Base-by-base conservation (phyloP, 2,797 vertebrate genomes). In the Gymnothorax javanicus region DNA sequence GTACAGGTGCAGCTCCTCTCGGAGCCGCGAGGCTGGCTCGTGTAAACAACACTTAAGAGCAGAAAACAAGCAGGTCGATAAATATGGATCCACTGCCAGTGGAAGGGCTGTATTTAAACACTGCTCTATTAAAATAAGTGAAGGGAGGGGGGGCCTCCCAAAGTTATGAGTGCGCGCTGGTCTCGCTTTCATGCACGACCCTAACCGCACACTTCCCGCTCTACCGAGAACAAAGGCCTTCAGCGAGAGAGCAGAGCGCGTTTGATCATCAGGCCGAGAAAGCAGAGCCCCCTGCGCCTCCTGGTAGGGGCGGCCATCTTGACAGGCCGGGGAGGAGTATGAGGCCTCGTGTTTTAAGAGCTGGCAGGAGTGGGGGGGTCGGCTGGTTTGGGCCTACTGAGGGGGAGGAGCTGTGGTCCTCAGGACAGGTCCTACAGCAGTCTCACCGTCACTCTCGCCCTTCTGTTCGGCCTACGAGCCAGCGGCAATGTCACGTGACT, bases 321-420 rank as follows among this genome's bases (percentile, higher is more conserved):
- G 52, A 84, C 69, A 27, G 69, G 71, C 62, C 73, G 50, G 81
- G 23, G 33, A 27, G 62, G 62, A 81, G 52, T 73, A 82, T 33
- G 67, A 83, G 69, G 79, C 82, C 82, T 84, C 86, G 77, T 67
- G 33, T 56, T 56, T 33, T 25, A 13, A 33, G 82, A 87, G 82
- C 67, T 43, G 58, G 33, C 12, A 54, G 67, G 67, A 79, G 81
- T 43, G 33, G 25, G 52, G 67, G 62, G 58, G 59, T 60, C 85
- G 7, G 56, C 86, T 73, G 86, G 17, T 83, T 60, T 27, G 43
- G 57, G 83, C 59, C 86, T 71, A 79, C 25, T 81, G 73, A 71
- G 86, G 82, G 67, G 64, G 25, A 59, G 33, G 43, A 54, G 52
- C 23, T 20, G 52, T 23, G 3, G 82, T 12, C 82, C 75, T 33